These are phyloP conservation scores for Drosophila ironensis DNA, from an alignment of 1,140 invertebrate species.

Conservation along the genomic window DNA sequence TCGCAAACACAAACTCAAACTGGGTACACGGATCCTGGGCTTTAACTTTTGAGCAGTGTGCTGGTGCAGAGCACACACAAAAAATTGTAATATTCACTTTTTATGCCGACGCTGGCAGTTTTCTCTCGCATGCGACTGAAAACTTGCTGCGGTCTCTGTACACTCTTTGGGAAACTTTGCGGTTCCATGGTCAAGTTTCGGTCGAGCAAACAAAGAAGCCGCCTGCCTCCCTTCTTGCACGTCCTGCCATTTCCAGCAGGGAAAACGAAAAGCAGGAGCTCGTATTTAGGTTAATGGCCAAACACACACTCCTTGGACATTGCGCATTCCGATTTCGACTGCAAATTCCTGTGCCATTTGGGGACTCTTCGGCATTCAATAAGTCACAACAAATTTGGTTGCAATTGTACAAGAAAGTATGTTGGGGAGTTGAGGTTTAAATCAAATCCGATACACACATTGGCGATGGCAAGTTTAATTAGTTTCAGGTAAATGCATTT, in stretches of 20 bases:
- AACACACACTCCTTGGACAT: slow-evolving; percentile 1
- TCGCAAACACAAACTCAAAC: slow-evolving; percentile 15
- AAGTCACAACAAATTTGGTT: neutral
- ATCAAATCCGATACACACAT: slow-evolving; percentile 10
- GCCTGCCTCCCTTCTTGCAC: slow-evolving; percentile 23
- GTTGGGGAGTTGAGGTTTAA: neutral
- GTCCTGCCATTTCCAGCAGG: neutral
- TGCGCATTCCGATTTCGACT: neutral
- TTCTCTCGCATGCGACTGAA: slow-evolving; percentile 49
- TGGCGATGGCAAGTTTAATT: slow-evolving; percentile 40
- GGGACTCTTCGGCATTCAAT: slow-evolving; percentile 1
- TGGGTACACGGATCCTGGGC: slow-evolving; percentile 14
- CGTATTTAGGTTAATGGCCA: slow-evolving; percentile 35
- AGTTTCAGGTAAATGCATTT: slow-evolving; percentile 55
- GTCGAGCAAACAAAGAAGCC: slow-evolving; percentile 31
- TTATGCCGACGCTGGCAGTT: slow-evolving; percentile 64
- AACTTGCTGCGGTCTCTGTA: slow-evolving; percentile 53
- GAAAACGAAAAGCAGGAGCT: neutral
- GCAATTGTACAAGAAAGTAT: neutral
- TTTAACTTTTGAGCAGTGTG: slow-evolving; percentile 39
- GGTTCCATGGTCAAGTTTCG: slow-evolving; percentile 49
- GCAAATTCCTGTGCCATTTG: neutral
- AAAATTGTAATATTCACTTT: slow-evolving; percentile 75
- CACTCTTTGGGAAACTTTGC: slow-evolving; percentile 43
- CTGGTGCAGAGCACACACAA: slow-evolving; percentile 18